Base-by-base conservation (phyloP, 2,797 vertebrate species). In the Xenentodon cancila region DNA sequence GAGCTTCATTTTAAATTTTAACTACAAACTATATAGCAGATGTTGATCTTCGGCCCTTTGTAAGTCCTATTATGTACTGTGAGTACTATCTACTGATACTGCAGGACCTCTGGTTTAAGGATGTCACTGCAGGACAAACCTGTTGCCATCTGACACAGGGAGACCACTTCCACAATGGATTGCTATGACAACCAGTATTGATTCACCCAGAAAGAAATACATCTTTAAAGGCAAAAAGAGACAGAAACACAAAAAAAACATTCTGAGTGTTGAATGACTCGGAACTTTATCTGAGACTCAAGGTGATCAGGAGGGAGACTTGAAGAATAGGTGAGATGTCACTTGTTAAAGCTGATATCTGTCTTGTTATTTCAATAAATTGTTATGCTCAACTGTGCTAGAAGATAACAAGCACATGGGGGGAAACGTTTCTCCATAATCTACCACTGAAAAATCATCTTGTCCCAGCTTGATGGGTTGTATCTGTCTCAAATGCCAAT, bases 121-220 rank as follows among this genome's bases (percentile, higher is more conserved):
- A 37, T 37, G 34, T 37, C 34, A 37, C 30, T 34, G 44, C 54
- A 47, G 53, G 5, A 66, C 20, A 58, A 68, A 65, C 45, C 22
- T 20, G 53, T 59, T 60, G 21, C 30, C 30, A 20, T 68, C 47
- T 60, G 9, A 50, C 22, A 57, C 12, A 46, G 18, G 9, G 45
- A 22, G 20, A 27, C n/a, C 42, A 44, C 8, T 47, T 21, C 34
- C 25, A 40, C 52, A 66, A 25, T 49, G 22, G 30, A 73, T 72
- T 61, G 53, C 52, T 60, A 50, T 69, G 60, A 65, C 51, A 76
- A 70, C 57, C 25, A 17, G 20, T 15, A 62, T 52, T 58, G 64
- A 79, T 53, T 75, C 8, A 19, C 13, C 47, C 46, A 20, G 18
- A 27, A 63, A 56, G 52, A 21, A 65, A 22, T 44, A 25, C 11